Percentiles rank a stretch among this genome's conserved stretches.
Conservation (phyloP, 2,888 invertebrate species). For the Trichogramma dendrolimi region DNA sequence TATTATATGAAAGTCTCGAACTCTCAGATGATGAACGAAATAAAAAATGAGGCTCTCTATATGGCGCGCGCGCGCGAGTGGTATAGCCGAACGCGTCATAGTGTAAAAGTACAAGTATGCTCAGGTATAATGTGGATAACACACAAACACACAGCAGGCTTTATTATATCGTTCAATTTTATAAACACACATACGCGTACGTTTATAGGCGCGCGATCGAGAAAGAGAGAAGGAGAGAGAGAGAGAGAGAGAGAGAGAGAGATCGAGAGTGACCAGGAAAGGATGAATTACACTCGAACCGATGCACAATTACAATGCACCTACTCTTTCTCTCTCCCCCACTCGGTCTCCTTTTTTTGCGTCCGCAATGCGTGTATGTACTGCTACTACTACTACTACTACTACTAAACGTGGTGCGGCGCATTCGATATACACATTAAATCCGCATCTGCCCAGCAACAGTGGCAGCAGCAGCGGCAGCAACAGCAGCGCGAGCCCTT, state of each 20-base stretch:
- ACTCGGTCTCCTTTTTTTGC: conserved; percentile 9
- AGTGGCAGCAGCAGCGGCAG: not conserved
- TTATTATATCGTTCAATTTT: not conserved
- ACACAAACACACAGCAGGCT: conserved; percentile 6
- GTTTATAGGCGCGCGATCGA: not conserved
- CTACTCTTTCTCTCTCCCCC: conserved; percentile 17
- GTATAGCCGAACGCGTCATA: conserved; percentile 6
- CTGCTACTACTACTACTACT: too few relatives aligned
- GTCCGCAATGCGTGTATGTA: not conserved
- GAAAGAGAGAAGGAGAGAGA: not conserved
- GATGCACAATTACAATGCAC: conserved; percentile 38
- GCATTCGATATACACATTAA: conserved; percentile 18
- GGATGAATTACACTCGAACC: conserved; percentile 36
- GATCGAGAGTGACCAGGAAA: conserved; percentile 23
- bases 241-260: conserved; percentile 6
- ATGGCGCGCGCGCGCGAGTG: too few relatives aligned
- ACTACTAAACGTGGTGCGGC: not conserved
- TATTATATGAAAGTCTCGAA: too few relatives aligned
- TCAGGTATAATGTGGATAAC: not conserved
- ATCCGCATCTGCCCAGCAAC: conserved; percentile 20
- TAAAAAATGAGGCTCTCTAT: too few relatives aligned
- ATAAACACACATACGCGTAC: not conserved
- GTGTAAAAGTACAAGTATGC: conserved; percentile 22
- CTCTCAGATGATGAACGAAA: too few relatives aligned
- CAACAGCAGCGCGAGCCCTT: conserved; percentile 36